Evolutionary conservation across 1,140 invertebrate species (phyloP).

Genomic region (Nephila pilipes): DNA sequence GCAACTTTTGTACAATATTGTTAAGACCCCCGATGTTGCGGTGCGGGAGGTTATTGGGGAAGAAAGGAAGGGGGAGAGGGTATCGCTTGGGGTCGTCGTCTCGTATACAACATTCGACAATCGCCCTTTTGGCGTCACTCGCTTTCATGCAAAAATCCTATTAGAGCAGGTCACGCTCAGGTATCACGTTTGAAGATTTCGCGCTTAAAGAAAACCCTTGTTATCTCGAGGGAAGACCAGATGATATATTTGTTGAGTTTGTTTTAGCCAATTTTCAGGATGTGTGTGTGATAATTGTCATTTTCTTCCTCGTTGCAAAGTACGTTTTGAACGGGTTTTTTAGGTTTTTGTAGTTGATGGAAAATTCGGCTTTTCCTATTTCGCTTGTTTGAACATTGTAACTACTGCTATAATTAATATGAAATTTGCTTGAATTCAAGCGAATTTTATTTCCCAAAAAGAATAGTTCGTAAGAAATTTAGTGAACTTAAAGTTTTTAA

Average conservation of each 20-base stretch:
- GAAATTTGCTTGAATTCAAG: no score
- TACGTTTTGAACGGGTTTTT: no score
- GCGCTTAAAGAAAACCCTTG: not conserved
- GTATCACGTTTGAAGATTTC: not conserved
- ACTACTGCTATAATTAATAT: no score
- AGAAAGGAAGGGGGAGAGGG: not conserved
- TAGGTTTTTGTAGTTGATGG: no score
- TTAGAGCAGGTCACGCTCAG: not conserved
- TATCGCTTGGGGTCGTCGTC: not conserved
- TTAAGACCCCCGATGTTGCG: not conserved
- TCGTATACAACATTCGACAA: constrained; percentile 20
- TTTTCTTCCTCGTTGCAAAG: not conserved
- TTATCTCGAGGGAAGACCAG: no score
- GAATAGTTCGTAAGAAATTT: no score
- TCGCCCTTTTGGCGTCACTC: not conserved
- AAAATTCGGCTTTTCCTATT: no score
- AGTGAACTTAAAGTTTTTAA: no score
- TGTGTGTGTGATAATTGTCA: not conserved
- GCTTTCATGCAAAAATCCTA: not conserved
- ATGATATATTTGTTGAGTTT: not conserved
- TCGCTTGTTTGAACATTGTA: no score
- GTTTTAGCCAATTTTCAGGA: not conserved
- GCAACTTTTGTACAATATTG: constrained; percentile 14
- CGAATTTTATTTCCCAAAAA: no score
- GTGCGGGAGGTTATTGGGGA: constrained; percentile 3